Conservation (phyloP, 2,888 invertebrate species). For the Diarsia rubi region DNA sequence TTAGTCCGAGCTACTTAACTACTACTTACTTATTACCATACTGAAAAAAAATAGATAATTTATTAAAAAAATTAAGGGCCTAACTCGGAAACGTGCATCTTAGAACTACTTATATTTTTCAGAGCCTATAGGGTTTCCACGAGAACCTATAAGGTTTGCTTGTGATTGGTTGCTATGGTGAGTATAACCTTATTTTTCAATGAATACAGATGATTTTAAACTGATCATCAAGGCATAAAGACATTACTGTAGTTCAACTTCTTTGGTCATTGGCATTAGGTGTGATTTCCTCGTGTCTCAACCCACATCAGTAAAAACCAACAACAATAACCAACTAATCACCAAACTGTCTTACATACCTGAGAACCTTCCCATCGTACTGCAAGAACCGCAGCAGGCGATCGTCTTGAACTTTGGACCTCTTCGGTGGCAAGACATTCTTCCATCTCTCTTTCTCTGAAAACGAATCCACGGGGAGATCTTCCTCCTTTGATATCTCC, state of each 20-base stretch:
- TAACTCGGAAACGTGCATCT: not conserved
- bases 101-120: not conserved
- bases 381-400: slow-evolving; percentile 93
- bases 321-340: not conserved
- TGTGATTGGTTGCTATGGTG: not conserved
- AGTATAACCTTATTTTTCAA: not conserved
- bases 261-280: not conserved
- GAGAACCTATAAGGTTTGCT: too few species aligned
- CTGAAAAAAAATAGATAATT: not conserved
- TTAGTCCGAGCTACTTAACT: not conserved
- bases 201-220: not conserved
- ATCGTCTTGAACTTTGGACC: slow-evolving; percentile 73
- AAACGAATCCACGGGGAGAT: slow-evolving; percentile 93
- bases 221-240: not conserved
- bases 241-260: not conserved
- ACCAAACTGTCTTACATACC: slow-evolving; percentile 81
- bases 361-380: slow-evolving; percentile 95
- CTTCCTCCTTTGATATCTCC: slow-evolving; percentile 93
- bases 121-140: not conserved
- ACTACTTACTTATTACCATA: too few species aligned
- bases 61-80: not conserved
- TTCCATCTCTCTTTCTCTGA: slow-evolving; percentile 88
- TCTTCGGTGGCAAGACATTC: slow-evolving; percentile 77
- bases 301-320: not conserved
- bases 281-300: not conserved